Evolutionary conservation across 2,797 vertebrate species (phyloP), one percentile per base, ranked within the genome.

Genomic region (Phrynocephalus vlangalii): DNA sequence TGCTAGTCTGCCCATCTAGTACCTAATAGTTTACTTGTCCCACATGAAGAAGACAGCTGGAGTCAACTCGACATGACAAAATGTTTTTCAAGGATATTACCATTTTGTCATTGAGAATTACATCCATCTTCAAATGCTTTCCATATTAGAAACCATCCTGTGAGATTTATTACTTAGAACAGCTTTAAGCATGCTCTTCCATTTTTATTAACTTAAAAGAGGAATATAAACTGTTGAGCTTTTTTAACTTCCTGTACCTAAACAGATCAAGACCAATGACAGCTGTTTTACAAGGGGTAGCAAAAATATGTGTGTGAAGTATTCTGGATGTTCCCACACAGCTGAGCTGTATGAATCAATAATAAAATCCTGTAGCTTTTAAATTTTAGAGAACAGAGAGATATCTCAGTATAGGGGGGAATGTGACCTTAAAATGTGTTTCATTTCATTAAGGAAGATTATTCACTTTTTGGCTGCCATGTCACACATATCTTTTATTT

Each of bases 171-270:
- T 86, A 18, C 73, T 83, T 83, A 68, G 44, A 44, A 71, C 28
- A 52, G 76, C 26, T 38, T 82, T 63, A 44, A 68, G 16, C 81
- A 78, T 86, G 16, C 0, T 73, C 56, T 91, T 89, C 63, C 76
- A 76, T 91, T 73, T 87, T 86, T 89, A 72, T 92, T 87, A 88
- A 86, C 85, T 88, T 90, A 24, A 50, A 87, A 75, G 91, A 79
- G 75, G n/a, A 94, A 86, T 80, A 93, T 79, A 94, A 72, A 73
- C 24, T 33, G 52, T 84, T 82, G 75, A 88, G 50, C 75, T 75
- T 92, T 90, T 89, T 90, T 82, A 88, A 67, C 88, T 93, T 95
- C 86, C 82, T 85, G 91, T 38, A 93, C 80, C 82, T 0, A 5
- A 87, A 84, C 72, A 70, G 82, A 79, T 94, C 78, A 87, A 91